phyloP scores from a whole-genome alignment of 2,113 vertebrate species.

The Cryptomyrus ogoouensis region DNA sequence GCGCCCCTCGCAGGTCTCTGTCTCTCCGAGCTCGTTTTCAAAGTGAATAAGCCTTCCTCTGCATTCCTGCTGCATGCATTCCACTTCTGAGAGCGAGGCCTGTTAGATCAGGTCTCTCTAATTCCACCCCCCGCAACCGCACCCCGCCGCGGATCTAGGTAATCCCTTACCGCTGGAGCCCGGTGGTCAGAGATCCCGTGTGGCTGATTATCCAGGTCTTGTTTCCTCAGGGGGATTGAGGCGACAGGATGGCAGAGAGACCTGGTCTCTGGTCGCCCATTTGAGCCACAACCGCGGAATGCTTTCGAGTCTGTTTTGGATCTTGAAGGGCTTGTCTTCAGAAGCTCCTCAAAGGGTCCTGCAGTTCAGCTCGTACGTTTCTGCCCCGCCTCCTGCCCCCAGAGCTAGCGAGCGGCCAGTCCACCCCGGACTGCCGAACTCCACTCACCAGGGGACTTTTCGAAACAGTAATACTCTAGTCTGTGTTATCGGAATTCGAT shows the following conservation, averaged over 20 bases:
- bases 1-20: not conserved
- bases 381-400: not conserved
- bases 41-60: not conserved
- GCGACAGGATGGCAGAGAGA: not conserved
- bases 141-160: not conserved
- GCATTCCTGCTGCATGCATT: not conserved
- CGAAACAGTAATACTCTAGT: constrained; percentile 17
- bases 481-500: constrained; percentile 40
- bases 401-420: not conserved
- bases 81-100: not conserved
- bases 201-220: not conserved
- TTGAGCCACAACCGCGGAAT: not conserved
- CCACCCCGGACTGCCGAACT: not conserved
- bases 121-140: not conserved
- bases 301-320: not conserved
- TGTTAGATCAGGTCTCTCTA: not conserved
- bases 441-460: not conserved
- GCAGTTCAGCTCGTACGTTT: not conserved
- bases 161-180: not conserved
- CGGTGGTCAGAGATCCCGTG: not conserved
- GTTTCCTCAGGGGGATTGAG: not conserved
- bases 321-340: not conserved
- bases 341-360: not conserved
- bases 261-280: not conserved
- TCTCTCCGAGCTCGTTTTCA: not conserved